phyloP scores from a whole-genome alignment of 2,797 vertebrate species.

The Chrosomus eos region DNA sequence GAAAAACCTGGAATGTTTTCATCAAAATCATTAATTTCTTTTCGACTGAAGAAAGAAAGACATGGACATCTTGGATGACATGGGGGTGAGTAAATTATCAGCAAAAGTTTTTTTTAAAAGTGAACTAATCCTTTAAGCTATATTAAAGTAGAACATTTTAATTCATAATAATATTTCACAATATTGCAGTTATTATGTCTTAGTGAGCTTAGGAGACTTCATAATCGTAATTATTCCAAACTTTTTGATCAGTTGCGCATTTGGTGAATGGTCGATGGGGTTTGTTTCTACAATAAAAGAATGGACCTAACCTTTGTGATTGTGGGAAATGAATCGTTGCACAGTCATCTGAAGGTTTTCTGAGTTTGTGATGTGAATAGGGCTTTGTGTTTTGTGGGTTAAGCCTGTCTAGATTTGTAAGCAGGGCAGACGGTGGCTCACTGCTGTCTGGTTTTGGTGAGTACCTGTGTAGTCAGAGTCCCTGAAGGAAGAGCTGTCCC shows the following conservation, averaged over 20 bases:
- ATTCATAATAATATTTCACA: too few relatives aligned
- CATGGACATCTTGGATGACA: too few relatives aligned
- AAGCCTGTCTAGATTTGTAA: background rate
- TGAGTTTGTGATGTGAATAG: background rate
- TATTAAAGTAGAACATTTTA: too few relatives aligned
- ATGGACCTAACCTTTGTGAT: too few relatives aligned
- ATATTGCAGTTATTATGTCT: too few relatives aligned
- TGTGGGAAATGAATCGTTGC: background rate
- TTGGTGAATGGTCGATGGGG: background rate
- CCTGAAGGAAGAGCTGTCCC: constrained; percentile 18
- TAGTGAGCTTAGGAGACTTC: background rate
- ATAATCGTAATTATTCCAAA: background rate
- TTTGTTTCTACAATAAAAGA: background rate
- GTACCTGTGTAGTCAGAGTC: background rate
- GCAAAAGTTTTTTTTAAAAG: too few relatives aligned
- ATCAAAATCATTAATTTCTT: too few relatives aligned
- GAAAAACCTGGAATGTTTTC: too few relatives aligned
- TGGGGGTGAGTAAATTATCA: too few relatives aligned
- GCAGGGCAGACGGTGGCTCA: background rate
- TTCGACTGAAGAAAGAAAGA: too few relatives aligned
- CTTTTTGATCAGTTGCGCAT: background rate
- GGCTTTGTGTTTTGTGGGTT: background rate
- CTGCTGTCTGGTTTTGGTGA: constrained; percentile 21
- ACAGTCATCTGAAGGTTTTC: background rate
- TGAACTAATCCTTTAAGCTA: too few relatives aligned